Percentiles rank a stretch among this genome's conserved stretches.
Conservation (phyloP, 1,140 invertebrate species). For the Drosophila fuyamai region DNA sequence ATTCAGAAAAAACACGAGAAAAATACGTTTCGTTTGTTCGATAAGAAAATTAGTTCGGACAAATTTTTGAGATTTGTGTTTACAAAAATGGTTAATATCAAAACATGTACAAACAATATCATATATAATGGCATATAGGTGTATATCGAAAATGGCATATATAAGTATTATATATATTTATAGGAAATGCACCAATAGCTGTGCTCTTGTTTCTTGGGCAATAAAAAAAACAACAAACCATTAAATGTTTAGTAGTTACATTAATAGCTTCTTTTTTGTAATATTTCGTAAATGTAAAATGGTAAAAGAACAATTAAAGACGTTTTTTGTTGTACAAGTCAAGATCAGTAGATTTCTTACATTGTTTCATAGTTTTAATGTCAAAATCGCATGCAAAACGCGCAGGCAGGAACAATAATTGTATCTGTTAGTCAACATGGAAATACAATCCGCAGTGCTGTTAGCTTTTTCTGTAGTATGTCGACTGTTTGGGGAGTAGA, state of each 20-base stretch:
- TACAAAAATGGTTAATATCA: conserved; percentile 79
- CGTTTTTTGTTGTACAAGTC: conserved; percentile 9
- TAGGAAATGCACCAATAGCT: conserved; percentile 45
- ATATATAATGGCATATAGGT: conserved; percentile 61
- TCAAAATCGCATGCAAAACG: conserved; percentile 22
- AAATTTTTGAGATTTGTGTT: conserved; percentile 81
- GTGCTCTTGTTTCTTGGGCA: conserved; percentile 42
- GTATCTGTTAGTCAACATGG: conserved; percentile 50
- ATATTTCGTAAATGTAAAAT: conserved; percentile 5
- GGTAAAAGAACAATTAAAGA: conserved; percentile 60
- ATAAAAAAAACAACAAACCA: conserved; percentile 39
- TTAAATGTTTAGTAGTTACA: conserved; percentile 4
- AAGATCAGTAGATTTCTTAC: conserved; percentile 14
- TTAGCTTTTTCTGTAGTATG: conserved; percentile 49
- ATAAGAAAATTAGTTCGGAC: conserved; percentile 85
- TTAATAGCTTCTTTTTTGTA: conserved; percentile 5
- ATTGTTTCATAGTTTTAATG: neutral
- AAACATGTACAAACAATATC: conserved; percentile 74
- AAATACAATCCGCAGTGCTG: conserved; percentile 47
- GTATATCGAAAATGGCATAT: conserved; percentile 49
- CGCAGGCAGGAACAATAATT: conserved; percentile 41
- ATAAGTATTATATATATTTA: conserved; percentile 57
- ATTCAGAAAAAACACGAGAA: conserved; percentile 85
- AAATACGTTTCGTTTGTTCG: conserved; percentile 85
- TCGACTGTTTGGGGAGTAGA: conserved; percentile 22